These are phyloP conservation scores for Tachina lurida DNA, from an alignment of 2,888 invertebrate genomes.

Conservation along the genomic window DNA sequence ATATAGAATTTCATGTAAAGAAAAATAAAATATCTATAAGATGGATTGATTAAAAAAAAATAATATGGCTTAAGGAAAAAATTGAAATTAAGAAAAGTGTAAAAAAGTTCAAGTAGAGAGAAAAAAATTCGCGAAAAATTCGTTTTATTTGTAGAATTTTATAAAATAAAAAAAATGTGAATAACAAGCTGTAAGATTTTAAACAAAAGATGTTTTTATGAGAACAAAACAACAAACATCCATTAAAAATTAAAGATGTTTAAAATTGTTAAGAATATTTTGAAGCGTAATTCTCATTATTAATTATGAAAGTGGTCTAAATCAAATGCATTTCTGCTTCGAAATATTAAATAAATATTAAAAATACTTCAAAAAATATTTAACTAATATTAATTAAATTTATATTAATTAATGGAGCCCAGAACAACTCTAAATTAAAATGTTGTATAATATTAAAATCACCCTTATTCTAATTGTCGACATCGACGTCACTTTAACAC, in stretches of 20 bases:
- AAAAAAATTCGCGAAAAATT: not conserved
- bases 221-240: not conserved
- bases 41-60: not conserved
- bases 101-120: not conserved
- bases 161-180: not conserved
- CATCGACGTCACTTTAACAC: too few relatives aligned
- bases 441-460: too few relatives aligned
- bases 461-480: too few relatives aligned
- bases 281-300: too few relatives aligned
- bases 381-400: too few relatives aligned
- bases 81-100: not conserved
- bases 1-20: slow-evolving; percentile 16
- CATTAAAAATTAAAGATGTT: slow-evolving; percentile 8
- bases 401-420: too few relatives aligned
- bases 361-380: too few relatives aligned
- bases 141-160: not conserved
- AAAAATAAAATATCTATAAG: not conserved
- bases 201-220: too few relatives aligned
- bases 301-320: too few relatives aligned
- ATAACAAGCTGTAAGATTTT: not conserved
- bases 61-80: not conserved
- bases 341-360: too few relatives aligned
- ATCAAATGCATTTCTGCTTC: too few relatives aligned
- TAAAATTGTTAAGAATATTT: slow-evolving; percentile 40
- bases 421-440: too few relatives aligned